These are phyloP conservation scores for Suncus etruscus DNA, from an alignment of 2,113 vertebrate species.

Conservation along the genomic window DNA sequence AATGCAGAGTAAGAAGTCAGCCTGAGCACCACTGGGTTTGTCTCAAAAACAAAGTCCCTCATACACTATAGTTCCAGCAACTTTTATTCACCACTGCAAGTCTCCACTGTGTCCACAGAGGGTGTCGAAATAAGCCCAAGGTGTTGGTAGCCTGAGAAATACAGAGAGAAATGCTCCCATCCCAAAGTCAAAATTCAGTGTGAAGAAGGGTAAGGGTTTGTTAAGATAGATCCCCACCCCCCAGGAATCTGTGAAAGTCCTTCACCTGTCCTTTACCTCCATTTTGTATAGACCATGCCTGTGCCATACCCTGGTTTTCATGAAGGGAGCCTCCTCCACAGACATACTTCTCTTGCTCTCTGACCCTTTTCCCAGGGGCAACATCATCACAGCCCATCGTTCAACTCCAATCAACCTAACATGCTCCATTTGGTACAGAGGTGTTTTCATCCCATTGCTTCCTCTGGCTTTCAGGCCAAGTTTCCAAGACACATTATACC, in stretches of 20 bases:
- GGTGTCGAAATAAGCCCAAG: no score
- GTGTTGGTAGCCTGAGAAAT: neutral
- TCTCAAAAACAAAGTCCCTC: no score
- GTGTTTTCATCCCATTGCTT: constrained; percentile 76
- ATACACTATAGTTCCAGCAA: no score
- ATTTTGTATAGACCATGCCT: constrained; percentile 41
- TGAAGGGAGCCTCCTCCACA: neutral
- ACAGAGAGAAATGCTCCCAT: neutral
- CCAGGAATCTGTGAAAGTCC: neutral
- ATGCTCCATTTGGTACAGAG: constrained; percentile 62
- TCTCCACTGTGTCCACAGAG: no score
- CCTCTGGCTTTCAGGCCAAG: constrained; percentile 66
- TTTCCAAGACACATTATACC: constrained; percentile 55
- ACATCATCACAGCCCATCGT: constrained; percentile 61
- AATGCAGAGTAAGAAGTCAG: no score
- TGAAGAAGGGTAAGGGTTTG: neutral
- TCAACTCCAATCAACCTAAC: constrained; percentile 66
- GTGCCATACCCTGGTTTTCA: constrained; percentile 17
- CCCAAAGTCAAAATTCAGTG: neutral
- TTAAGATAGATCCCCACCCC: neutral
- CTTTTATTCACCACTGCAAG: no score
- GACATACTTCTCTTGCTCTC: constrained; percentile 70
- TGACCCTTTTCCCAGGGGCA: constrained; percentile 69
- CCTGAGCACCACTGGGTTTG: no score
- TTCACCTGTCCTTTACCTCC: neutral